A percentile compares a stretch with the other conserved stretches of the same genome.
Conservation (phyloP, 1,140 invertebrate genomes). For the Trichogramma pretiosum region DNA sequence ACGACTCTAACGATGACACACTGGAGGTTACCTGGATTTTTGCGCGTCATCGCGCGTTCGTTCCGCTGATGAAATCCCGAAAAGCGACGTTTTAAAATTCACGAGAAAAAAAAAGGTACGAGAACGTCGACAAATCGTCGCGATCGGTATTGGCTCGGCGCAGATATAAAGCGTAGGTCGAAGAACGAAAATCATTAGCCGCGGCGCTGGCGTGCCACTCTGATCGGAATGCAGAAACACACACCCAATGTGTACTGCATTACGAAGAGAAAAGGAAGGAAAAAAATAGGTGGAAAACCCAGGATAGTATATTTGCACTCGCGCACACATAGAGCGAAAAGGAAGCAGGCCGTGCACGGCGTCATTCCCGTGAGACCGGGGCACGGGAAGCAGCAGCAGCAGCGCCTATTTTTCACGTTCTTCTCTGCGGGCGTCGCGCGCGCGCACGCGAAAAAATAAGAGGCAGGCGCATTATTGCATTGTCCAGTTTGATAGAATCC, state of each 20-base stretch:
- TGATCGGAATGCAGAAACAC: neutral
- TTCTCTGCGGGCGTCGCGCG: conserved; percentile 14
- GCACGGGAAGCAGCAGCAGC: conserved; percentile 7
- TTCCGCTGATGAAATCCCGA: neutral
- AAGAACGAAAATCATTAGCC: no score
- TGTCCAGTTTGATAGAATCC: conserved; percentile 48
- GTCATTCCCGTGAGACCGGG: conserved; percentile 9
- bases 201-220: neutral
- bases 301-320: no score
- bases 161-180: neutral
- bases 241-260: neutral
- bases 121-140: neutral
- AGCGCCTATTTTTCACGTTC: conserved; percentile 33
- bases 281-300: neutral
- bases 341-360: neutral
- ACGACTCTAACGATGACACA: neutral
- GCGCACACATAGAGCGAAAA: neutral
- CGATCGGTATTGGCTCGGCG: no score
- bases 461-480: conserved; percentile 41
- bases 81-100: neutral
- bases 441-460: conserved; percentile 23
- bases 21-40: neutral
- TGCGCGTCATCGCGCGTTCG: neutral
- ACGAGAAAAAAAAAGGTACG: neutral
- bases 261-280: neutral